Base-by-base conservation (phyloP, 2,888 invertebrate species). In the Lottia gigantea region DNA sequence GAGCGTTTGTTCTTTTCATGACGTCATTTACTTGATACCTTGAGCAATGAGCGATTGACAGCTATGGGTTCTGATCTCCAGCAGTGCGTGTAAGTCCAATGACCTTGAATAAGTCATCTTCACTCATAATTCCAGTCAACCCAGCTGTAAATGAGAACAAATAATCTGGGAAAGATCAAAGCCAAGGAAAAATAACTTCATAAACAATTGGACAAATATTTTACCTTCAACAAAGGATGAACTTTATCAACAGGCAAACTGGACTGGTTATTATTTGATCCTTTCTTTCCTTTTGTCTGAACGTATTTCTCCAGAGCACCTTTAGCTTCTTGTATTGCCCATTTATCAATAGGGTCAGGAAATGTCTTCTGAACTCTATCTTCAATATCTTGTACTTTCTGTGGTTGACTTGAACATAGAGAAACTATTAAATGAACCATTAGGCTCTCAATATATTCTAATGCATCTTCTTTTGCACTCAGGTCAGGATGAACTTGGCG, bases 291-390 rank as follows among this genome's bases (percentile, higher is more conserved):
- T 84, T 93, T 92, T 23, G 23, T 14, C 12, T 23, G 19, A 23
- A 23, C 19, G 19, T 19, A 19, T 23, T 23, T 19, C 81, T 94
- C 94, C 75, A 94, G 91, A 66, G 94, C 94, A 84, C 94, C 94
- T 78, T 94, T 93, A 23, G 97, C 97, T 88, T 97, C 97, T 77
- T 92, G 92, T 73, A 96, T 91, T 66, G 97, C 96, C 96, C 97
- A 97, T 87, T 93, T 93, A 90, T 97, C 96, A 80, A 98, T 94
- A 4, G 97, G 97, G 19, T 94, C 94, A n/a, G 97, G 97, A 91
- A 97, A 97, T 68, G 95, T 95, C 80, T 94, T 94, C 78, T 94
- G 92, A 47, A 98, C 96, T 76, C 96, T 92, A 83, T 96, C 96
- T 87, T 97, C 97, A 81, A 98, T 95, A 90, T 98, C 98, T 61